Evolutionary conservation across 2,797 vertebrate species (phyloP).

Genomic region (Taenioides sp.): DNA sequence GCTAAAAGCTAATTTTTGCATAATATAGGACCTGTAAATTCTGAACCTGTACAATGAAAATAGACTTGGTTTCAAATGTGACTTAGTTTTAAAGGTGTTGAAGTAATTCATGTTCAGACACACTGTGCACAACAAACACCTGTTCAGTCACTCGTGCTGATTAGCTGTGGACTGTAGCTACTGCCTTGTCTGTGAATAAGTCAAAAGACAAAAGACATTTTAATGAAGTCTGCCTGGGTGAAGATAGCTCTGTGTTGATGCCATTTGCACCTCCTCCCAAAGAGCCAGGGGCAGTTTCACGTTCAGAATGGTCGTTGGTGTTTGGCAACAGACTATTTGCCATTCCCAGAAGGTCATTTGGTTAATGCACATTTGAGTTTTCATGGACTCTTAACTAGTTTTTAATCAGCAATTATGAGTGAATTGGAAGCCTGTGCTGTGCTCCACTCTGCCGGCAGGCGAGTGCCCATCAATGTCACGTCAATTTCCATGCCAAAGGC

Average conservation of each 20-base stretch:
- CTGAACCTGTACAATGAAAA: too few species aligned
- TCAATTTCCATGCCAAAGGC: conserved; percentile 80
- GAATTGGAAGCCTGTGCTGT: conserved; percentile 77
- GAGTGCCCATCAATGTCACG: conserved; percentile 84
- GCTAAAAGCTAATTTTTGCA: too few species aligned
- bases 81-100: too few species aligned
- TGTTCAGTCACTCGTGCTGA: background rate
- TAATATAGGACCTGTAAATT: too few species aligned
- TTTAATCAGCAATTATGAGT: conserved; percentile 94
- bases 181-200: background rate
- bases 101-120: too few species aligned
- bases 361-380: conserved; percentile 90
- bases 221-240: conserved; percentile 17
- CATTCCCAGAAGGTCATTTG: conserved; percentile 80
- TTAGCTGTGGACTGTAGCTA: background rate
- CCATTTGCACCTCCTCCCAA: conserved; percentile 53
- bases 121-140: too few species aligned
- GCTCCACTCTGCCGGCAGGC: conserved; percentile 68
- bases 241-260: conserved; percentile 30
- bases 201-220: conserved; percentile 19
- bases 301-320: conserved; percentile 36
- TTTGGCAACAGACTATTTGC: conserved; percentile 64
- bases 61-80: too few species aligned
- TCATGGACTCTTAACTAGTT: conserved; percentile 91
- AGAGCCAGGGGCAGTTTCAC: conserved; percentile 44